Conservation (phyloP, 2,113 vertebrate genomes). For the Hystrix cristata region DNA sequence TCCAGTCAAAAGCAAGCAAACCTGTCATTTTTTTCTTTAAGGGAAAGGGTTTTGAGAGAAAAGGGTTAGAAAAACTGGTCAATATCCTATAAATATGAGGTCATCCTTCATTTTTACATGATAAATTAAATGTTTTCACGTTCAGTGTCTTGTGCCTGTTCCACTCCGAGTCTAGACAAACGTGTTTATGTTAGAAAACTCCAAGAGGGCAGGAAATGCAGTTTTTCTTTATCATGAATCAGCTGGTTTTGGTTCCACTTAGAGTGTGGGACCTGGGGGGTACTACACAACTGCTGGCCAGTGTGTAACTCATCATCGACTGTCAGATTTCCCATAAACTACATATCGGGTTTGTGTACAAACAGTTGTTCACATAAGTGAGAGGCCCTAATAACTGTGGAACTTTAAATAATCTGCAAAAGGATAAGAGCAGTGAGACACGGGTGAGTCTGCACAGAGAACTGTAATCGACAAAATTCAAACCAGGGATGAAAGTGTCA, state of each 20-base stretch:
- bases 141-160: conserved; percentile 4
- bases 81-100: conserved; percentile 49
- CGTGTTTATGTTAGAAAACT: conserved; percentile 63
- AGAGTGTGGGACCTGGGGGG: background rate
- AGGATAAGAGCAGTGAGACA: background rate
- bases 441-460: background rate
- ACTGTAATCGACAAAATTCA: conserved; percentile 13
- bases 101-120: conserved; percentile 34
- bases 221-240: conserved; percentile 54
- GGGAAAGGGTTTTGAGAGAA: background rate
- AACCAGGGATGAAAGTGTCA: background rate
- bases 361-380: background rate
- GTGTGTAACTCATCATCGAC: background rate
- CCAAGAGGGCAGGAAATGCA: conserved; percentile 45
- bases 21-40: conserved; percentile 58
- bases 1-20: conserved; percentile 63
- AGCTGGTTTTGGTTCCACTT: conserved; percentile 17
- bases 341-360: background rate
- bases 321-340: background rate
- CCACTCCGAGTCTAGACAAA: conserved; percentile 20
- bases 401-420: conserved; percentile 6
- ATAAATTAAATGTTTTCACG: conserved; percentile 48
- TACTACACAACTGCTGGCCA: background rate
- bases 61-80: conserved; percentile 53
- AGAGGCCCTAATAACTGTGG: background rate